phyloP scores from a whole-genome alignment of 2,888 invertebrate genomes.

The Steinernema hermaphroditum region DNA sequence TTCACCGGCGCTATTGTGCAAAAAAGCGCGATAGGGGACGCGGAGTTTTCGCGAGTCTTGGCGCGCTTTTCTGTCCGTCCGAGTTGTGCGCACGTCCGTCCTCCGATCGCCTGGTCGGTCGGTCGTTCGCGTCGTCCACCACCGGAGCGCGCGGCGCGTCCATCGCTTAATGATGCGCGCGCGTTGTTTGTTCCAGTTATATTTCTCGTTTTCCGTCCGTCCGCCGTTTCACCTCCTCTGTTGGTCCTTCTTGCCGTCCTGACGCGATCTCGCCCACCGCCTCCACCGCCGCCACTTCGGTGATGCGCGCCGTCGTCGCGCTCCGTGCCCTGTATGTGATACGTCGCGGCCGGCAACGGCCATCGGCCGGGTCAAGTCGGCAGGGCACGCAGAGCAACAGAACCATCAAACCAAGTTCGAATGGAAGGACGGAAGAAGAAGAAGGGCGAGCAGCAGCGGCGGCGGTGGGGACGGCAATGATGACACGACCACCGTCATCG shows the following conservation, averaged over 20 bases:
- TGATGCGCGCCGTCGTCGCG: no score
- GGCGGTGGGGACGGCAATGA: background rate
- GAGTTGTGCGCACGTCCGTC: slow-evolving; percentile 23
- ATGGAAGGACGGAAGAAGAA: background rate
- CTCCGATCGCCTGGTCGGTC: background rate
- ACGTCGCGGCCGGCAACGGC: background rate
- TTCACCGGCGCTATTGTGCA: background rate
- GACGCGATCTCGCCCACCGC: background rate
- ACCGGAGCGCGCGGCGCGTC: background rate
- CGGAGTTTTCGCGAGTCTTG: slow-evolving; percentile 3
- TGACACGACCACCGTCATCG: background rate
- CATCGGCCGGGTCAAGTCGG: slow-evolving; percentile 3
- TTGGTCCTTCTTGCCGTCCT: background rate
- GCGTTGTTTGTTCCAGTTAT: slow-evolving; percentile 26
- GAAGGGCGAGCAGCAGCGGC: background rate
- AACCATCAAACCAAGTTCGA: slow-evolving; percentile 9
- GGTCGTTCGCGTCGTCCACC: background rate
- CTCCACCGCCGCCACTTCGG: no score
- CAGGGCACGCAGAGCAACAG: background rate
- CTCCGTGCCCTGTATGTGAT: slow-evolving; percentile 1
- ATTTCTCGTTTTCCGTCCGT: slow-evolving; percentile 17
- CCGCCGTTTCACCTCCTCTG: background rate
- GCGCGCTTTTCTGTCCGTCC: slow-evolving; percentile 18
- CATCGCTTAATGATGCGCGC: slow-evolving; percentile 23
- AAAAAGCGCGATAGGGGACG: slow-evolving; percentile 7